These are phyloP conservation scores for Eupeodes luniger DNA, from an alignment of 2,888 invertebrate species.

Conservation along the genomic window DNA sequence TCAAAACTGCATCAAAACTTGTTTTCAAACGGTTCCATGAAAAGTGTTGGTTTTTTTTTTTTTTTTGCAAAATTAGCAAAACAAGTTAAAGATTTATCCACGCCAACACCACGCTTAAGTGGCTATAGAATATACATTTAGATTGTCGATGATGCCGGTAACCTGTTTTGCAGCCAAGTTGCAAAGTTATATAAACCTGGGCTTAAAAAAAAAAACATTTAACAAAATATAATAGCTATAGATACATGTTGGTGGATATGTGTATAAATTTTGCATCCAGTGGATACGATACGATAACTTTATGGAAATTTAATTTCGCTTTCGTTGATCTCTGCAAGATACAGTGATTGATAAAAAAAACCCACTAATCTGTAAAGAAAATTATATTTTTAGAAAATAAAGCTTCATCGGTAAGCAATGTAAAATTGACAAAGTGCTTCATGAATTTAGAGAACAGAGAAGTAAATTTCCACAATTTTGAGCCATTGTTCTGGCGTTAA, in stretches of 20 bases:
- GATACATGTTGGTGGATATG: no score
- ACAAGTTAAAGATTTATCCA: conserved; percentile 31
- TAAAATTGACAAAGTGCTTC: no score
- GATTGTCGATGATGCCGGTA: conserved; percentile 58
- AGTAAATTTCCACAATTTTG: no score
- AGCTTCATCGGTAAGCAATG: no score
- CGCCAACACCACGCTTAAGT: conserved; percentile 27
- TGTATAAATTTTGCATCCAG: conserved; percentile 17
- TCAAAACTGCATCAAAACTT: conserved; percentile 69
- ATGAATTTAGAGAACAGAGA: no score
- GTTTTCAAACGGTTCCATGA: conserved; percentile 57
- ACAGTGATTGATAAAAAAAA: conserved; percentile 13
- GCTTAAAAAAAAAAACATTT: conserved; percentile 15
- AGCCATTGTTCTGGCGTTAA: no score
- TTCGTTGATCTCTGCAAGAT: conserved; percentile 60
- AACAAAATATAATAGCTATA: not conserved
- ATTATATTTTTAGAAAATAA: no score
- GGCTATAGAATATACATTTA: not conserved
- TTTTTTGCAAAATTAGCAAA: conserved; percentile 51
- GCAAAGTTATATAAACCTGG: conserved; percentile 56
- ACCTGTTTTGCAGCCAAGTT: conserved; percentile 58
- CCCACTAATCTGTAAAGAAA: not conserved
- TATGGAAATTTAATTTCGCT: conserved; percentile 75
- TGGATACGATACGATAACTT: conserved; percentile 36
- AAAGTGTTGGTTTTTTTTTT: conserved; percentile 26